phyloP scores from a whole-genome alignment of 2,888 invertebrate species.

The Acanthosepion pharaonis region DNA sequence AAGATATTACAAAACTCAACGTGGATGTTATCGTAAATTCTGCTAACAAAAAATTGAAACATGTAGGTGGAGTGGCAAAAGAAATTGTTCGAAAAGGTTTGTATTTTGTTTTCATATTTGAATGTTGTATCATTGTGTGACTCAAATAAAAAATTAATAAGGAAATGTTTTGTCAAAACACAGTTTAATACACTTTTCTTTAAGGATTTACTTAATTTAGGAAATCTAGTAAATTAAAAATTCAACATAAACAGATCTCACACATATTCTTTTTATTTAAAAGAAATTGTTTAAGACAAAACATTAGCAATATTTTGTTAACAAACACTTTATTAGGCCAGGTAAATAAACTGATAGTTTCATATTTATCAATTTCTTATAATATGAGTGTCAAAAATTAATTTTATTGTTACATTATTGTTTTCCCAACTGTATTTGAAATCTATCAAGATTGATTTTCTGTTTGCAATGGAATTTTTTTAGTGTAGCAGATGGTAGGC shows the following conservation, averaged over 20 bases:
- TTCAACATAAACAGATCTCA: neutral
- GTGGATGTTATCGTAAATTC: constrained; percentile 59
- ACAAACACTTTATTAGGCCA: no score
- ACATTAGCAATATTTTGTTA: no score
- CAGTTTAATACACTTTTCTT: neutral
- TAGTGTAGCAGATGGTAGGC: no score
- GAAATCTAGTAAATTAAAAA: neutral
- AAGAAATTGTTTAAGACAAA: neutral
- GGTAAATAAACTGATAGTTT: no score
- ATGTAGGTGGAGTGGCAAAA: constrained; percentile 56
- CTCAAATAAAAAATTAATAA: no score
- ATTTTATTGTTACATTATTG: no score
- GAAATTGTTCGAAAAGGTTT: constrained; percentile 55
- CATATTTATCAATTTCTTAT: no score
- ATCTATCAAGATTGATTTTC: no score
- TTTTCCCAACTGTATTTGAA: no score
- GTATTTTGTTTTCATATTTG: neutral
- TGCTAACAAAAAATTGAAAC: constrained; percentile 55
- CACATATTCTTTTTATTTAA: neutral
- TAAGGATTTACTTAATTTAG: neutral
- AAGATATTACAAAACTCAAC: constrained; percentile 53
- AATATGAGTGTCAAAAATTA: no score
- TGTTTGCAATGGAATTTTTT: no score
- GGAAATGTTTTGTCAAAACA: neutral
- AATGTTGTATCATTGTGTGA: neutral